phyloP scores from a whole-genome alignment of 2,797 vertebrate genomes.

The Artibeus lituratus region DNA sequence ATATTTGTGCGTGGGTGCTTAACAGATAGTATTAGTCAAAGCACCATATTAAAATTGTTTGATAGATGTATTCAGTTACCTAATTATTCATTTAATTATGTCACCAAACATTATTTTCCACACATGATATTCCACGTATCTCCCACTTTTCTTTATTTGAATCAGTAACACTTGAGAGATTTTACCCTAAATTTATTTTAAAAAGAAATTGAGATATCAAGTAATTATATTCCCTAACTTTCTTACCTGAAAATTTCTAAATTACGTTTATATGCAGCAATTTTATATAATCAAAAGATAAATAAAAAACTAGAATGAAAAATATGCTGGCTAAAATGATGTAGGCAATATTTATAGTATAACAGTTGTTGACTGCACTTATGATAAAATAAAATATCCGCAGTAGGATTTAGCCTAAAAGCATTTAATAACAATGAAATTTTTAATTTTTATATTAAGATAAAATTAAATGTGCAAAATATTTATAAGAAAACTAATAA shows the following conservation, averaged over 20 bases:
- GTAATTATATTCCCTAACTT: neutral
- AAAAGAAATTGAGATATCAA: neutral
- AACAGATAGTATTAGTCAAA: neutral
- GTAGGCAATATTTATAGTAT: neutral
- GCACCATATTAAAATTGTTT: neutral
- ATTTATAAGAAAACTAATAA: neutral
- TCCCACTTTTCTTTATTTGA: neutral
- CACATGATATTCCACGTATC: neutral
- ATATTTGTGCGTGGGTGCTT: neutral
- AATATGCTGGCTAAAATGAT: neutral
- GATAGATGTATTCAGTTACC: neutral
- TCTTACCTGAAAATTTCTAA: neutral
- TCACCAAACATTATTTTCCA: neutral
- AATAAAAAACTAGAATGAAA: neutral
- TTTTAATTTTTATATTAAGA: neutral
- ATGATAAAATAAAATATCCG: neutral
- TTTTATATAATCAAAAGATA: neutral
- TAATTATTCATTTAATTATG: neutral
- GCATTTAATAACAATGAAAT: neutral
- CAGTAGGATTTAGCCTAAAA: neutral
- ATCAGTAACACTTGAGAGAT: neutral
- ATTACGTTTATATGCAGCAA: neutral
- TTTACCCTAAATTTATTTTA: neutral
- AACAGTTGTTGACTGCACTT: neutral
- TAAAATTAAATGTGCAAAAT: neutral